Evolutionary conservation across 53 echinoderm and acorn worm genomes (phyloP).

Genomic region (Glandiceps talaboti): DNA sequence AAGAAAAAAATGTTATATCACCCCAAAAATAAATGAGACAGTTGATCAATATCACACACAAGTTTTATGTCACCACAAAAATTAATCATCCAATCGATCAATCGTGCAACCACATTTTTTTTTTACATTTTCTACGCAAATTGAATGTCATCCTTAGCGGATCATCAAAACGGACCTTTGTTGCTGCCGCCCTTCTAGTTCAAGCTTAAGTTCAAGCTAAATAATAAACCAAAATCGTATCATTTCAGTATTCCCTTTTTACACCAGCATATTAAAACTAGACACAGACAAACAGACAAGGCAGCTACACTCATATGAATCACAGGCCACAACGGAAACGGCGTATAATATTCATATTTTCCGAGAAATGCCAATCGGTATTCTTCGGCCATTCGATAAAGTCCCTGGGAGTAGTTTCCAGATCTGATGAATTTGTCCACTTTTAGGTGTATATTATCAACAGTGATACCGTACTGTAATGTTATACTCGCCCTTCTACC

Average conservation of each 20-base stretch:
- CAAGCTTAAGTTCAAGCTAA: too few relatives aligned
- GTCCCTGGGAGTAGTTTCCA: neutral
- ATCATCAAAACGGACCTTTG: too few relatives aligned
- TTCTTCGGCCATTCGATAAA: neutral
- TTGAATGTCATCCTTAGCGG: too few relatives aligned
- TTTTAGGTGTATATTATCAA: neutral
- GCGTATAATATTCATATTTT: neutral
- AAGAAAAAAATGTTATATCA: too few relatives aligned
- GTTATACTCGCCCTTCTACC: neutral
- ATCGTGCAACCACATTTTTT: too few relatives aligned
- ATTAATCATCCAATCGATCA: too few relatives aligned
- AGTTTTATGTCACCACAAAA: too few relatives aligned
- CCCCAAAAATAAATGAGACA: too few relatives aligned
- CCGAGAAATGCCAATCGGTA: neutral
- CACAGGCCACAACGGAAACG: neutral
- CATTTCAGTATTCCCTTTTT: neutral
- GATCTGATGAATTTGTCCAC: neutral
- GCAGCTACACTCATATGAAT: neutral
- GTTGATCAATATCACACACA: too few relatives aligned
- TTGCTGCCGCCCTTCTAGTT: too few relatives aligned
- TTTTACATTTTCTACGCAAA: too few relatives aligned
- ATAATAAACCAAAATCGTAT: too few relatives aligned
- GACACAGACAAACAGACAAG: neutral
- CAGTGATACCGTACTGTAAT: neutral
- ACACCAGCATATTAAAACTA: neutral